Conservation (phyloP, 1,140 invertebrate genomes). For the Drosophila rhopaloa region DNA sequence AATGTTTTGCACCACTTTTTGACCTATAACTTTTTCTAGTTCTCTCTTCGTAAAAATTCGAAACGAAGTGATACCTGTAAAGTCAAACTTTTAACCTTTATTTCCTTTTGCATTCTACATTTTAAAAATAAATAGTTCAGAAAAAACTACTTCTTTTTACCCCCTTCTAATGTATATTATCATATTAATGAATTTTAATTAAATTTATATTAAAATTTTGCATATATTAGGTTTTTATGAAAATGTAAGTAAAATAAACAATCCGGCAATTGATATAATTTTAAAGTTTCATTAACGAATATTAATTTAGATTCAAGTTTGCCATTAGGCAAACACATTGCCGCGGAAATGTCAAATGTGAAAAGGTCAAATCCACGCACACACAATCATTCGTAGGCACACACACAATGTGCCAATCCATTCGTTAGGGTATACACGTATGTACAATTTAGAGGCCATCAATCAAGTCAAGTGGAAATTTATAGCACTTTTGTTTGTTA, state of each 20-base stretch:
- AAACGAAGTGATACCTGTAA: no score
- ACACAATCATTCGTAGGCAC: neutral
- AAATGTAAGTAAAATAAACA: conserved; percentile 9
- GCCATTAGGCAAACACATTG: conserved; percentile 17
- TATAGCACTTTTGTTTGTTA: conserved; percentile 84
- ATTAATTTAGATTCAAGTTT: conserved; percentile 37
- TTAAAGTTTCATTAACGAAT: conserved; percentile 32
- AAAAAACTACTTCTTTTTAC: no score
- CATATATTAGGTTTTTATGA: neutral
- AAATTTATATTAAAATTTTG: neutral
- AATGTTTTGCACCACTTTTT: no score
- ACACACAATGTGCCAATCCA: conserved; percentile 7
- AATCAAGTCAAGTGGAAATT: conserved; percentile 83
- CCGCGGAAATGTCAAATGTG: conserved; percentile 46
- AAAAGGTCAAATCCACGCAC: conserved; percentile 39
- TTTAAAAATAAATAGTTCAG: no score
- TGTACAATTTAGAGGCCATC: conserved; percentile 59
- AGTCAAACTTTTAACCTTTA: no score
- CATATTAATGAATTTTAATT: conserved; percentile 11
- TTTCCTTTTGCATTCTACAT: no score
- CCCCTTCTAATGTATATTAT: no score
- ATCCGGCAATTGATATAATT: neutral
- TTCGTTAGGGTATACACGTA: conserved; percentile 29
- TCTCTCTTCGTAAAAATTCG: no score
- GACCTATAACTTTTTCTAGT: no score